Evolutionary conservation across 2,888 invertebrate species (phyloP), one percentile per base, ranked within the genome.

Genomic region (Pyrocoelia pectoralis): DNA sequence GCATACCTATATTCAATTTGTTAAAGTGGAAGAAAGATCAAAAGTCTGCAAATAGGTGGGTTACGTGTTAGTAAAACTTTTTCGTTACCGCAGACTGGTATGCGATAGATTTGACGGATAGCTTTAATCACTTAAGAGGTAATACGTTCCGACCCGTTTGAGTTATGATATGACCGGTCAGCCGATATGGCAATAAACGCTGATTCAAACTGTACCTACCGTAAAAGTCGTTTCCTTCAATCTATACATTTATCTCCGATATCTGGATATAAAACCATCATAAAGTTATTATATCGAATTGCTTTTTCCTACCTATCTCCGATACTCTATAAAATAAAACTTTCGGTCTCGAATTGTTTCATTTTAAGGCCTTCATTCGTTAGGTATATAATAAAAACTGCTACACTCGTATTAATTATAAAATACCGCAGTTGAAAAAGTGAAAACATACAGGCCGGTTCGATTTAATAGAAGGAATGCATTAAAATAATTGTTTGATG

Each of bases 91-190:
- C 58, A 62, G 71, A 70, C 66, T 61, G 68, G 68, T 68, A 69
- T 72, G 75, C 77, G 73, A 79, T 80, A 78, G 78, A 76, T 73
- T 76, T 79, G 77, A 80, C 76, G 76, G 74, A 81, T 80, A 70
- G 75, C 77, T 78, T 79, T 80, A 81, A 81, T 81, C 80, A 80
- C 79, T 79, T 81, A 81, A 81, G 78, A 81, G 81, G 79, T 78
- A 78, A 79, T 79, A 76, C 76, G 78, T 76, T 56, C 66, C 56
- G 59, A 75, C 76, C 77, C 73, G 74, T 71, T 72, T 80, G 80
- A 81, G 79, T 81, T 81, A 81, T 81, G 80, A 80, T 78, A 80
- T 79, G 76, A 76, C 75, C 79, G 77, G 75, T 74, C 77, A 73
- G 77, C 70, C 73, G 74, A 74, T 79, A 77, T 74, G 74, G 76